Evolutionary conservation across 2,113 vertebrate genomes (phyloP), one percentile per base, ranked within the genome.

Genomic region (Macaca fascicularis): DNA sequence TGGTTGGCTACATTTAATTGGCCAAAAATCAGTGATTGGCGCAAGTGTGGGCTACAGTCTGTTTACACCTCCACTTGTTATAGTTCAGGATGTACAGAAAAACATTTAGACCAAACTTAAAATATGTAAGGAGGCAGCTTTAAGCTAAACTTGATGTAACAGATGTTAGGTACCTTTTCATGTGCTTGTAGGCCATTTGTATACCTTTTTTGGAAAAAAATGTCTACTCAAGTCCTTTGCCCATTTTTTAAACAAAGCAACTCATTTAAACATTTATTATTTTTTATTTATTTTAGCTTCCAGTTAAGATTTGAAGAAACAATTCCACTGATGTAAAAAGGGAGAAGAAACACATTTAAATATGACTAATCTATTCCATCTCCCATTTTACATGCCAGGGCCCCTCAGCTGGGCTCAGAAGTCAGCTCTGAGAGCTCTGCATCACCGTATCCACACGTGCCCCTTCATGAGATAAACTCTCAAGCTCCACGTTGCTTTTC

Each of bases 281-380:
- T 67, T 32, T 75, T 80, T 69, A 50, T 76, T 67, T 86, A 69
- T 80, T 45, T 88, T 23, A 32, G 20, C 40, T 95, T 95, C 50
- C 17, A 93, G 69, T 78, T 83, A 83, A 95, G 52, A 88, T 64
- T 35, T 89, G 52, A 97, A 83, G 38, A 59, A 88, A 80, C 13
- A 32, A 13, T 57, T 80, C 25, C 38, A 69, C 27, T 69, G 52
- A 70, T 64, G 84, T 14, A 30, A 90, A 92, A 84, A 81, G 30
- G 7, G 69, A 30, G 14, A 82, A 86, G 86, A 72, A 78, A 5
- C 10, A 57, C 32, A n/a, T 69, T 81, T 88, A 8, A 45, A 89
- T 76, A 55, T 74, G 48, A 76, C 72, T 89, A 38, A 79, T 72
- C 27, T 75, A 30, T 69, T 79, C 35, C 72, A 92, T 79, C 59